These are phyloP conservation scores for Carettochelys insculpta DNA, from an alignment of 2,113 vertebrate genomes.

Conservation along the genomic window DNA sequence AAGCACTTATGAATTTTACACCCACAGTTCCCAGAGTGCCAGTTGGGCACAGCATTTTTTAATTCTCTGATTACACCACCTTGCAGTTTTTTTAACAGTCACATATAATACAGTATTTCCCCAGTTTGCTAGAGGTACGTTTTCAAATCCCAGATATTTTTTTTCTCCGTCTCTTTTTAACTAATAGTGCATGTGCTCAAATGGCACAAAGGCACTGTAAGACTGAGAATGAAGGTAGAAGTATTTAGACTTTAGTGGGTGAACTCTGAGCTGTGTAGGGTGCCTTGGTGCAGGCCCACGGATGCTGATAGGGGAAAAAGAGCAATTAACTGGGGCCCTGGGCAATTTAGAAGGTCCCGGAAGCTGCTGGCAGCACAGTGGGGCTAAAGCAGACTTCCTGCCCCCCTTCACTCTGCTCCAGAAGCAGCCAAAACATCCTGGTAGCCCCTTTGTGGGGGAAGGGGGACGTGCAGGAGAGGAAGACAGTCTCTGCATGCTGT, in stretches of 20 bases:
- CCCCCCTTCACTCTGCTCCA: too few species aligned
- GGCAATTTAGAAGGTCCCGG: too few species aligned
- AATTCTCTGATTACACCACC: constrained; percentile 36
- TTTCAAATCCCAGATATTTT: neutral
- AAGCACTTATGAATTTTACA: constrained; percentile 57
- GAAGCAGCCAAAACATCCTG: too few species aligned
- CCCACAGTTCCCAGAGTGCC: constrained; percentile 28
- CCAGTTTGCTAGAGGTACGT: neutral
- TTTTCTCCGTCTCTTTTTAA: neutral
- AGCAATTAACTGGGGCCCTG: too few species aligned
- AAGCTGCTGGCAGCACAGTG: too few species aligned
- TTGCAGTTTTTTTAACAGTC: neutral
- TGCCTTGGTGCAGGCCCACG: neutral
- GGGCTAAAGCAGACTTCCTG: too few species aligned
- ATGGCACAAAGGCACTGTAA: neutral
- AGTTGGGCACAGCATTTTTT: constrained; percentile 40
- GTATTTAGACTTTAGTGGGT: neutral
- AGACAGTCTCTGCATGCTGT: too few species aligned
- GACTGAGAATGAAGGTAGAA: neutral
- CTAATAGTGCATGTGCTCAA: neutral
- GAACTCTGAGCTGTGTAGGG: neutral
- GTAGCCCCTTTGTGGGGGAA: too few species aligned
- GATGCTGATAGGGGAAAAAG: too few species aligned
- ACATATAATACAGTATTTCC: neutral
- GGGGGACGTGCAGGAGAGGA: too few species aligned